A percentile compares a stretch with the other conserved stretches of the same genome.
Conservation (phyloP, 2,888 invertebrate species). For the Acanthoscelides obtectus region DNA sequence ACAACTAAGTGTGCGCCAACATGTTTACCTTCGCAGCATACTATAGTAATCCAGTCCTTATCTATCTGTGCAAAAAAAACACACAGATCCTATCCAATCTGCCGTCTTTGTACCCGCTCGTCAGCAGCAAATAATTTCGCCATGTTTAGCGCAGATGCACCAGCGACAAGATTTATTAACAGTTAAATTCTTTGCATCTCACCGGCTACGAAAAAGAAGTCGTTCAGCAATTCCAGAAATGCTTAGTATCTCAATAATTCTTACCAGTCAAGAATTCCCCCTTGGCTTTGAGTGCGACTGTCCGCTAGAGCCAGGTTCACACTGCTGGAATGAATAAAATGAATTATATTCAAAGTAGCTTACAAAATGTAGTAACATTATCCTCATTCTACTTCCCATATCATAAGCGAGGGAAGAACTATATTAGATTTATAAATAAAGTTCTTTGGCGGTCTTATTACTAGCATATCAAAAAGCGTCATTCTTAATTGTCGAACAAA, state of each 20-base stretch:
- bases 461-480: too few species aligned
- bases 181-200: slow-evolving; percentile 5
- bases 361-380: too few species aligned
- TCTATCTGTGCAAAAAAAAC: background rate
- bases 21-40: too few species aligned
- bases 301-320: background rate
- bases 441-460: too few species aligned
- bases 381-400: too few species aligned
- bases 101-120: background rate
- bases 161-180: slow-evolving; percentile 6
- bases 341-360: too few species aligned
- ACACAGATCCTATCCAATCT: background rate
- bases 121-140: background rate
- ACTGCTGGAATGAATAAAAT: background rate
- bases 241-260: background rate
- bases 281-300: background rate
- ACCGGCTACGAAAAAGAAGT: background rate
- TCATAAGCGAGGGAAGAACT: too few species aligned
- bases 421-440: too few species aligned
- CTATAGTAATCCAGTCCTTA: background rate
- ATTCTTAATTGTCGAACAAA: too few species aligned
- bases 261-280: background rate
- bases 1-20: too few species aligned
- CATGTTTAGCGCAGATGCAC: slow-evolving; percentile 7
- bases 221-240: background rate